These are phyloP conservation scores for Rhinoderma darwinii DNA, from an alignment of 2,113 vertebrate genomes.

Conservation along the genomic window DNA sequence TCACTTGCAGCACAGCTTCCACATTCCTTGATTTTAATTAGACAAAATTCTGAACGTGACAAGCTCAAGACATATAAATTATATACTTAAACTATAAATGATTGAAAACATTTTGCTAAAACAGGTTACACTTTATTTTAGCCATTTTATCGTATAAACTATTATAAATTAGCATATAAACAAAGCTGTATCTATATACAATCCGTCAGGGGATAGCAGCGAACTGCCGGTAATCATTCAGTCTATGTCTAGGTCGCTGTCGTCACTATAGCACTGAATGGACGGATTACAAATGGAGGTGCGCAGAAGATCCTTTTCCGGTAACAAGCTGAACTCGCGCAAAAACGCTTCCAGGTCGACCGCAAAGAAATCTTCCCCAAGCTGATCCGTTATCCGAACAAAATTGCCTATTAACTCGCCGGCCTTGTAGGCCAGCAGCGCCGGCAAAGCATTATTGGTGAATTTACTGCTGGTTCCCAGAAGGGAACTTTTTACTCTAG, in stretches of 20 bases:
- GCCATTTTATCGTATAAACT: background rate
- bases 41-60: background rate
- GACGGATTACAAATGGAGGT: slow-evolving; percentile 79
- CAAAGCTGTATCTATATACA: background rate
- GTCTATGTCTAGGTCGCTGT: slow-evolving; percentile 97
- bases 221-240: slow-evolving; percentile 62
- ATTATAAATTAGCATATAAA: slow-evolving; percentile 6
- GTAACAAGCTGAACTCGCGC: slow-evolving; percentile 92
- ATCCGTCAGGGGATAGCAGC: background rate
- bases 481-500: slow-evolving; percentile 86
- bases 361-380: slow-evolving; percentile 96
- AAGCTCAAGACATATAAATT: background rate
- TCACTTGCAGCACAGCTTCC: background rate
- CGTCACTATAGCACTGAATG: slow-evolving; percentile 81
- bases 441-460: slow-evolving; percentile 87
- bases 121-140: background rate
- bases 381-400: slow-evolving; percentile 95
- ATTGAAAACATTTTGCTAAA: slow-evolving; percentile 1
- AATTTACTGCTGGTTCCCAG: slow-evolving; percentile 91
- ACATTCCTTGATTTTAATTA: background rate
- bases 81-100: background rate
- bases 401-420: slow-evolving; percentile 96
- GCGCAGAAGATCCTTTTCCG: slow-evolving; percentile 81
- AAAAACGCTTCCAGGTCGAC: slow-evolving; percentile 93
- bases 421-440: slow-evolving; percentile 90